Evolutionary conservation across 2,113 vertebrate species (phyloP).

Genomic region (Pelmatolapia mariae): DNA sequence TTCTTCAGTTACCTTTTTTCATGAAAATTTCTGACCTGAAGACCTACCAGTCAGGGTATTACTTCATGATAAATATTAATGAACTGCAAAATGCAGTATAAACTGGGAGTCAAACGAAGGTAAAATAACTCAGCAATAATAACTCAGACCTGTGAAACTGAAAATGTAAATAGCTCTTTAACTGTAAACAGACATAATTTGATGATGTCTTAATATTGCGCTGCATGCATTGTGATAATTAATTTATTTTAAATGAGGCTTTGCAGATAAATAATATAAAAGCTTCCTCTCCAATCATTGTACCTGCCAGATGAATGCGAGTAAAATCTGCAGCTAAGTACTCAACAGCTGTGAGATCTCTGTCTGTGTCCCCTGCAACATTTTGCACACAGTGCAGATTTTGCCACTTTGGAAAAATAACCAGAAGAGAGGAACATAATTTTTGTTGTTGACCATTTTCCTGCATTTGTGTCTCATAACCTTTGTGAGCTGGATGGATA

Average conservation of each 20-base stretch:
- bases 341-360: background rate
- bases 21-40: background rate
- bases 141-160: background rate
- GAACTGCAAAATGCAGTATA: background rate
- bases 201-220: background rate
- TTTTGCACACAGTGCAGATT: background rate
- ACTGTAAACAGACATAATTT: background rate
- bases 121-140: background rate
- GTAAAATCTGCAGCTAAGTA: background rate
- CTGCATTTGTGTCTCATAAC: background rate
- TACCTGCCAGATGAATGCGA: accelerated
- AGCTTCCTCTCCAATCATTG: background rate
- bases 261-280: background rate
- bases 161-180: background rate
- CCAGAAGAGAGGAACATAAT: background rate
- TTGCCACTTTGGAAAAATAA: background rate
- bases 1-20: background rate
- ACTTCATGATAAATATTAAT: background rate
- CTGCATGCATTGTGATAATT: background rate
- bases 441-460: background rate
- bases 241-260: background rate
- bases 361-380: background rate
- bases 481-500: background rate
- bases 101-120: background rate
- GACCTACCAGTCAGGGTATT: background rate